Evolutionary conservation across 2,888 invertebrate genomes (phyloP).

Genomic region (Ennomos quercinarius): DNA sequence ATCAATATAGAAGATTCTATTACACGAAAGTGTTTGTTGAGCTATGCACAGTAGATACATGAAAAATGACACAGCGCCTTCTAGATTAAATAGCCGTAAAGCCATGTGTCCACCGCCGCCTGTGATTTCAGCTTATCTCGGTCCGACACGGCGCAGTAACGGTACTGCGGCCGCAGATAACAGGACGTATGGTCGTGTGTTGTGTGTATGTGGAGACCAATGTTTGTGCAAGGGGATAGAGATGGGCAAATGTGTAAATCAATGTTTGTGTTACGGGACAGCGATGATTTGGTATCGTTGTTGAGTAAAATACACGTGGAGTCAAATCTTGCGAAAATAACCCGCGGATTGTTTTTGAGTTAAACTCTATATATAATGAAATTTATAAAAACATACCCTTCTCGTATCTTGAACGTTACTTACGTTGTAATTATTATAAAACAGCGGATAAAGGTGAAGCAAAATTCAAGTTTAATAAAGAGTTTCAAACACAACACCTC

Average conservation of each 20-base stretch:
- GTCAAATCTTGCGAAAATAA: too few relatives aligned
- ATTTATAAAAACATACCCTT: too few relatives aligned
- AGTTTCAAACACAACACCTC: background rate
- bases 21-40: too few relatives aligned
- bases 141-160: background rate
- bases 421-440: background rate
- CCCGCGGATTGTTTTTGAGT: too few relatives aligned
- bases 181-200: constrained; percentile 1
- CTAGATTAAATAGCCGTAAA: constrained; percentile 2
- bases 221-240: constrained; percentile 5
- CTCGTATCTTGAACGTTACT: background rate
- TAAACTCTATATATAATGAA: too few relatives aligned
- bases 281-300: background rate
- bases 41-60: background rate
- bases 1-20: too few relatives aligned
- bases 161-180: constrained; percentile 13
- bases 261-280: background rate
- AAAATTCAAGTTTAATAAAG: constrained; percentile 5
- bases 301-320: background rate
- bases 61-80: background rate
- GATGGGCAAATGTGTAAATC: background rate
- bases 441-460: background rate
- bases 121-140: constrained; percentile 8
- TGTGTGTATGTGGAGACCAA: background rate
- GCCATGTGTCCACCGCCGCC: constrained; percentile 7